Evolutionary conservation across 2,797 vertebrate genomes (phyloP), one percentile per base, ranked within the genome.

Genomic region (Numenius phaeopus): DNA sequence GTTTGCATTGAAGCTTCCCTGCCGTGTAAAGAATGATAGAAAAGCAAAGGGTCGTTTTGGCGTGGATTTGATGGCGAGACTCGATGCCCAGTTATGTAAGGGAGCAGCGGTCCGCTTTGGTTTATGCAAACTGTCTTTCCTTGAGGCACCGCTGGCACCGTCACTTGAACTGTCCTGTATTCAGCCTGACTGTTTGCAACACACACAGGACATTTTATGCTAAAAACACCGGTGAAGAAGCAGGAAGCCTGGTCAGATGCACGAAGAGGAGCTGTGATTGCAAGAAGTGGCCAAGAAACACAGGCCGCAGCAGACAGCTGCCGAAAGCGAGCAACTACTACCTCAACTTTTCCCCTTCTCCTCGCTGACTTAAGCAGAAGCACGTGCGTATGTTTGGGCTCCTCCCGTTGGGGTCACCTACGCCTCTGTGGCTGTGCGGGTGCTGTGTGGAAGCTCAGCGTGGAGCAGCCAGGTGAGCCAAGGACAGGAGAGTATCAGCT

Each of bases 1-100:
- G 71, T 79, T 94, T 94, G 32, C 69, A 34, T 61, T 83, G 69
- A 52, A 9, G 30, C 71, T 85, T 92, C 76, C 87, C 77, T 14
- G 9, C 58, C 0, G 10, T 88, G 79, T 49, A 57, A 71, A 87
- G 79, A 54, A 83, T 61, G 61, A 85, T 16, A 94, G 72, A 85
- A 91, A 87, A 94, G 65, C 86, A 80, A 55, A 80, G 55, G 0
- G 26, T 27, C 67, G 65, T 46, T 87, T 37, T 79, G 54, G 47
- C 11, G 3, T 10, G 77, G 70, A 16, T 89, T 55, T 77, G 66
- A 20, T 6, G 3, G 30, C 0, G 1, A 52, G 61, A 44, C 58
- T 83, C 2, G 0, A 11, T 24, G 42, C 73, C 47, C 4, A 3
- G 52, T 79, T 84, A 47, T 0, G 2, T 70, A 42, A 86, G 55